phyloP scores from a whole-genome alignment of 2,888 invertebrate species.

The Arge pagana region DNA sequence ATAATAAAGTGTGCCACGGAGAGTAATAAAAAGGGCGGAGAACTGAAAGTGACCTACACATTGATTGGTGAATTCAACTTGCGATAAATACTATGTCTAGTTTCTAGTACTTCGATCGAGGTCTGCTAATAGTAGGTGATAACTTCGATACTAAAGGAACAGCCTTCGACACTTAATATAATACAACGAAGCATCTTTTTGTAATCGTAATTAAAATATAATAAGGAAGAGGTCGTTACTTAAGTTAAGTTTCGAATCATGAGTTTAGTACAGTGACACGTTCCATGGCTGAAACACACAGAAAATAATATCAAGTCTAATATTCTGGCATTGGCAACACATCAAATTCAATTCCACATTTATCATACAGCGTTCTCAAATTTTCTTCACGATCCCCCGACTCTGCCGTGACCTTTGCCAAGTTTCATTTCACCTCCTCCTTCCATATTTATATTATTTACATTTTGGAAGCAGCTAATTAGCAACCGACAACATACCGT shows the following conservation, averaged over 20 bases:
- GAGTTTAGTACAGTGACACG: slow-evolving; percentile 15
- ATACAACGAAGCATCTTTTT: slow-evolving; percentile 6
- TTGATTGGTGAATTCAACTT: no score
- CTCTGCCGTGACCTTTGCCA: no score
- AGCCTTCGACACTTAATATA: neutral
- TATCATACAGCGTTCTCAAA: no score
- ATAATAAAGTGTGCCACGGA: neutral
- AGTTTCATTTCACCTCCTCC: no score
- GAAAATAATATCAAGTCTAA: slow-evolving; percentile 15
- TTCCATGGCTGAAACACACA: slow-evolving; percentile 19
- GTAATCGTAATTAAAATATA: neutral
- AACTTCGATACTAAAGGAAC: slow-evolving; percentile 1
- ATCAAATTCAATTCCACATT: no score
- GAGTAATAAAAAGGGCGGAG: neutral
- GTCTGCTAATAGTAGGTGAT: neutral
- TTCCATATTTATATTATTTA: no score
- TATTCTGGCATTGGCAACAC: slow-evolving; percentile 7
- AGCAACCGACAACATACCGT: no score
- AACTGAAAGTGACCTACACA: neutral
- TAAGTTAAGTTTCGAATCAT: neutral
- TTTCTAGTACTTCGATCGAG: neutral
- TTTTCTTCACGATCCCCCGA: no score
- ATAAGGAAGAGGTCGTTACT: neutral
- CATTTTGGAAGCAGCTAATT: no score
- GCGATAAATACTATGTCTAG: no score